phyloP scores from a whole-genome alignment of 2,888 invertebrate species.

The Synanthedon andrenaeformis region DNA sequence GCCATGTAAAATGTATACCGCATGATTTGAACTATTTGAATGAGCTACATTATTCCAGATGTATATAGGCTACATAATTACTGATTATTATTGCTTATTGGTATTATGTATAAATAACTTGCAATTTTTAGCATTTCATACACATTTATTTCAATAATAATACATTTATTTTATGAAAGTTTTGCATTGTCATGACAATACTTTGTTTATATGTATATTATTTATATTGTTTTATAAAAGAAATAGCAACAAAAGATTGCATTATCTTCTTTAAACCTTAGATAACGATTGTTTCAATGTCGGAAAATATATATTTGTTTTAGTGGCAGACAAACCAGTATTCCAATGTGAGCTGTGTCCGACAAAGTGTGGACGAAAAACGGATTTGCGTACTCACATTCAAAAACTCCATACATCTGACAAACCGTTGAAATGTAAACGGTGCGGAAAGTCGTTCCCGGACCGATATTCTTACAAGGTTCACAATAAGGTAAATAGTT shows the following conservation, averaged over 20 bases:
- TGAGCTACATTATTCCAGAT: no score
- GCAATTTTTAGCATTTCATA: no score
- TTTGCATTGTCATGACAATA: no score
- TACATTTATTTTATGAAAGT: no score
- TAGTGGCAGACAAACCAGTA: slow-evolving; percentile 87
- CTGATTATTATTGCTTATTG: no score
- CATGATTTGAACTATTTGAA: no score
- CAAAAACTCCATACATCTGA: slow-evolving; percentile 94
- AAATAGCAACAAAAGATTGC: background rate
- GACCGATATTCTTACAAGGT: slow-evolving; percentile 88
- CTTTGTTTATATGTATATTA: no score
- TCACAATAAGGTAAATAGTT: slow-evolving; percentile 49
- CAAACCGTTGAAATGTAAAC: slow-evolving; percentile 89
- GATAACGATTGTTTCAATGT: background rate
- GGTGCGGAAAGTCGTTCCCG: slow-evolving; percentile 92
- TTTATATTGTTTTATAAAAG: no score
- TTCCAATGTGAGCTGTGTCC: slow-evolving; percentile 96
- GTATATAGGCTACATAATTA: no score
- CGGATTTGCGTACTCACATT: slow-evolving; percentile 94
- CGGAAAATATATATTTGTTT: background rate
- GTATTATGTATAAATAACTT: no score
- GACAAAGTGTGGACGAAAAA: slow-evolving; percentile 96
- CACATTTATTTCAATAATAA: no score
- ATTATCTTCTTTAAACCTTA: background rate
- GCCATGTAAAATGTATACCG: no score